Percentiles rank a stretch among this genome's conserved stretches.
These are phyloP conservation scores for Siderastrea siderea DNA, from an alignment of 92 coral and sea anemone genomes.

Conservation along the genomic window DNA sequence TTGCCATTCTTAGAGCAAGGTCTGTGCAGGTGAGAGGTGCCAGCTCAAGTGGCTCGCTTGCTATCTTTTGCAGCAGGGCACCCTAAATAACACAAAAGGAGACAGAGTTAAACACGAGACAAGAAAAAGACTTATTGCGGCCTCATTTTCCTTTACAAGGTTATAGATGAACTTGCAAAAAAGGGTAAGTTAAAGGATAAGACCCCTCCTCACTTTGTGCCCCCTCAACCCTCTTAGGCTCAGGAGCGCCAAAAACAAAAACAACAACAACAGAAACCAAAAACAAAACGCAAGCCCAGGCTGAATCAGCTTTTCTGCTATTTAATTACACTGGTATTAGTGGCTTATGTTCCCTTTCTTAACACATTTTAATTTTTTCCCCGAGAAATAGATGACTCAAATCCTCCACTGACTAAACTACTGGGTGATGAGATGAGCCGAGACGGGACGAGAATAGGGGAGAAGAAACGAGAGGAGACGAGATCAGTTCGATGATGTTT, in stretches of 20 bases:
- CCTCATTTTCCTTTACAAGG: too few relatives aligned
- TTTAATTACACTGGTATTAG: too few relatives aligned
- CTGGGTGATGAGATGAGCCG: constrained; percentile 2
- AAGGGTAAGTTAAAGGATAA: too few relatives aligned
- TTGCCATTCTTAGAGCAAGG: background rate
- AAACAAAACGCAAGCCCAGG: too few relatives aligned
- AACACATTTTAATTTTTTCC: background rate
- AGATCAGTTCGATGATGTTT: background rate
- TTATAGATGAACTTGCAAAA: too few relatives aligned
- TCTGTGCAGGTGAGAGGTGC: background rate
- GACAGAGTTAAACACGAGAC: background rate
- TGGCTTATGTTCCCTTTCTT: background rate
- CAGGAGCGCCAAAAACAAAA: too few relatives aligned
- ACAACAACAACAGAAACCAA: too few relatives aligned
- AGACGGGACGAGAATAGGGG: constrained; percentile 11
- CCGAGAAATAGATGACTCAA: background rate
- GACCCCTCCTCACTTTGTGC: too few relatives aligned
- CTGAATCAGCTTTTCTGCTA: too few relatives aligned
- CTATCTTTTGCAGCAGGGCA: constrained; percentile 1
- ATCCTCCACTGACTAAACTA: background rate
- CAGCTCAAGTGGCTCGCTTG: background rate
- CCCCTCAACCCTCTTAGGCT: too few relatives aligned
- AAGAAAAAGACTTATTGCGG: too few relatives aligned
- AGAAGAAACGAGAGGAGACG: constrained; percentile 18
- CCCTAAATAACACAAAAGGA: background rate